Evolutionary conservation across 2,797 vertebrate species (phyloP).

Genomic region (Pipistrellus pipistrellus): DNA sequence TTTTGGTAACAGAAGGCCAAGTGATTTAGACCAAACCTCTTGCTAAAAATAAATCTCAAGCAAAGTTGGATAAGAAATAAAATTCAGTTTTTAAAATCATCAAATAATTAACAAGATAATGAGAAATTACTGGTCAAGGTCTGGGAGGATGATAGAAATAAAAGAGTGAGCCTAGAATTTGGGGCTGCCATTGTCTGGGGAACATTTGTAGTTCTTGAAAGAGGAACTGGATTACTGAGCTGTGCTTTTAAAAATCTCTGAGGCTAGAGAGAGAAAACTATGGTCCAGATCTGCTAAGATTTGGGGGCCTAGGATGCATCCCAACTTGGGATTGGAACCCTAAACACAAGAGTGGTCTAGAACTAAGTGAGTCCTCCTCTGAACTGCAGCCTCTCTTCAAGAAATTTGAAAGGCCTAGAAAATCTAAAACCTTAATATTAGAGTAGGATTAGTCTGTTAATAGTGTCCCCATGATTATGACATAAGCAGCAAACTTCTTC

Average conservation of each 20-base stretch:
- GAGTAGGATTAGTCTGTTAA: neutral
- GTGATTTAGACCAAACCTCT: neutral
- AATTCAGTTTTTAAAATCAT: constrained; percentile 33
- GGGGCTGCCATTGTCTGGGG: neutral
- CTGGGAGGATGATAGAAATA: neutral
- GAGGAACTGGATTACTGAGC: neutral
- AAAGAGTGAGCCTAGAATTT: neutral
- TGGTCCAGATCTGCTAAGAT: neutral
- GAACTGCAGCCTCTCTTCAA: neutral
- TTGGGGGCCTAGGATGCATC: neutral
- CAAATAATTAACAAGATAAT: neutral
- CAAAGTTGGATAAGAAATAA: neutral
- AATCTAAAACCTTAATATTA: neutral
- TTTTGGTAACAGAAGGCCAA: neutral
- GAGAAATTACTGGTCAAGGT: neutral
- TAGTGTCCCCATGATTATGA: neutral
- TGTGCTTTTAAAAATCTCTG: neutral
- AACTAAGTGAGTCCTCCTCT: neutral
- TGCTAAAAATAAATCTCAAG: neutral
- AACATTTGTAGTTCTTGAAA: neutral
- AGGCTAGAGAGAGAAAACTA: neutral
- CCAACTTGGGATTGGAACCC: neutral
- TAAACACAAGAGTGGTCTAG: neutral
- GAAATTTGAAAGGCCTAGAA: neutral
- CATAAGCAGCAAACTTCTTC: neutral